Evolutionary conservation across 1,140 invertebrate species (phyloP), one percentile per base, ranked within the genome.

Genomic region (Popillia japonica): DNA sequence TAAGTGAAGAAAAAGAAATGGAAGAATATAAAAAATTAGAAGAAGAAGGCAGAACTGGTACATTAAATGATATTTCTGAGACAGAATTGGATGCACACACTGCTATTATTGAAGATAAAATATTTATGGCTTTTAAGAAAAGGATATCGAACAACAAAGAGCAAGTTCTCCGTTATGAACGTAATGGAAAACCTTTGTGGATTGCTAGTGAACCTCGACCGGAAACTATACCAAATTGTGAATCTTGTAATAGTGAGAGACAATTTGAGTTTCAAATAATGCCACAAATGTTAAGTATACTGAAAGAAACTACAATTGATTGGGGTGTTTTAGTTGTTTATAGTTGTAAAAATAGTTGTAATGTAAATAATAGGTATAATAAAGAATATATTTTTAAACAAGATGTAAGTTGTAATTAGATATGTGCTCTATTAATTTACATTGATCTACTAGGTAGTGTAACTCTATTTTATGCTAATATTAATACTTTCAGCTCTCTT

Each of bases 251-350:
- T 77, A 88, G 89, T 17, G 87, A 90, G 78, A 91, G 97, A 80
- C 89, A 93, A 81, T 99, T 97, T 91, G 97, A 99, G 88, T 98
- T 98, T 89, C 88, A 96, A 92, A 91, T 98, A 72, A 96, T 98
- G 94, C 97, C 98, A 0, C 96, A 98, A 87, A 87, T 98, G 68
- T 86, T 99, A 23, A 93, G 93, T 83, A 92, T 95, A 76, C 87
- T 90, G 78, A 85, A 92, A 68, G 87, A 92, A n/a, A 89, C 92
- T 17, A 91, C 90, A 80, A 88, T 99, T 40, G 97, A 99, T 87
- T 99, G 96, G 95, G 97, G 96, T 44, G 92, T 95, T 42, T 84
- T 99, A 72, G 90, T 91, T 68, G 87, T 99, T 11, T 99, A 95
- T 84, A 97, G 96, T 0, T 99, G 97, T 86, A 88, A 89, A 84